Conservation (phyloP, 2,888 invertebrate genomes). For the Aphidius colemani region DNA sequence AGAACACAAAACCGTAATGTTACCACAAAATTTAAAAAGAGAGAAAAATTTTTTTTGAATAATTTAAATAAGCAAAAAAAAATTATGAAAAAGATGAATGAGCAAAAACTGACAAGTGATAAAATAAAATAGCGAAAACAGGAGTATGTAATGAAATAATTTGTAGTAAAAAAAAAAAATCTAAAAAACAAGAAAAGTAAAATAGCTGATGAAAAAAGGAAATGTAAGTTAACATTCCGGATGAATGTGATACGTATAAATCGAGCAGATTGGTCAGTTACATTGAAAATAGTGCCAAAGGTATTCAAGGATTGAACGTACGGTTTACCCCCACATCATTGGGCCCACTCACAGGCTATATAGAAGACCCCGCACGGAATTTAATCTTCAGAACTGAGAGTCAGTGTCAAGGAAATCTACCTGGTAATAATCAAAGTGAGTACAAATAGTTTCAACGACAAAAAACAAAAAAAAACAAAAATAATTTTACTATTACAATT, state of each 20-base stretch:
- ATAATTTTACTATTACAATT: background rate
- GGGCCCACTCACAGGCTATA: slow-evolving; percentile 52
- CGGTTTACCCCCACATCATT: slow-evolving; percentile 50
- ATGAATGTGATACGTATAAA: slow-evolving; percentile 8
- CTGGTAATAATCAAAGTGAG: slow-evolving; percentile 47
- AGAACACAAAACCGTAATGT: slow-evolving; percentile 4
- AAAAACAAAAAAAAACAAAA: background rate
- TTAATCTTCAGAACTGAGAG: slow-evolving; percentile 59
- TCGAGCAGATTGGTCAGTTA: slow-evolving; percentile 45
- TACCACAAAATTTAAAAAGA: background rate
- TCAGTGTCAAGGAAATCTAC: slow-evolving; percentile 56
- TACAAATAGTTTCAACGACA: slow-evolving; percentile 39
- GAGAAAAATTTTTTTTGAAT: background rate
- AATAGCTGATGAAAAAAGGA: slow-evolving; percentile 7
- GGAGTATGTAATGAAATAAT: background rate
- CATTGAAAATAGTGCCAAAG: slow-evolving; percentile 53
- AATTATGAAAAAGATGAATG: too few relatives aligned
- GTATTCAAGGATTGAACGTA: slow-evolving; percentile 49
- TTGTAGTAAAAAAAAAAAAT: slow-evolving; percentile 5
- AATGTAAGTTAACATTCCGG: slow-evolving; percentile 15
- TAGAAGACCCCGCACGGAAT: slow-evolving; percentile 58
- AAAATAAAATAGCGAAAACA: background rate
- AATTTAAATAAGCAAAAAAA: background rate
- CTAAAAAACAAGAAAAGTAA: slow-evolving; percentile 5
- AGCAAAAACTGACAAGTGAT: background rate